A percentile compares a stretch with the other conserved stretches of the same genome.
These are phyloP conservation scores for Brachionichthys hirsutus DNA, from an alignment of 2,113 vertebrate genomes.

Conservation along the genomic window DNA sequence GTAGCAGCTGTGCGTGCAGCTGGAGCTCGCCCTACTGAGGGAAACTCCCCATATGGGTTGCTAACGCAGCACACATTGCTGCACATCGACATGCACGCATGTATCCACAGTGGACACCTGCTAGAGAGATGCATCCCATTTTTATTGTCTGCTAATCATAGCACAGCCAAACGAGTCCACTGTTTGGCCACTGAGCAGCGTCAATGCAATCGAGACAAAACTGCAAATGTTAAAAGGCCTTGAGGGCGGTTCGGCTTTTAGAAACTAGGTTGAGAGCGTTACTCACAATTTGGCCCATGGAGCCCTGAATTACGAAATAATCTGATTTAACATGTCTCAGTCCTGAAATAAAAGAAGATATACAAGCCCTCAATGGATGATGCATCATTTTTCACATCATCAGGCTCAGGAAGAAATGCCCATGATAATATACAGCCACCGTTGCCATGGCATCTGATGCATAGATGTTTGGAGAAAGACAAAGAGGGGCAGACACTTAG, in stretches of 20 bases:
- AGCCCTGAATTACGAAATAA: slow-evolving; percentile 41
- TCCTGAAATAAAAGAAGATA: neutral
- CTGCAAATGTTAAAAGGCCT: slow-evolving; percentile 31
- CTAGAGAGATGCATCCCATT: slow-evolving; percentile 7
- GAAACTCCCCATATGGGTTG: neutral
- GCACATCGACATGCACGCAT: neutral
- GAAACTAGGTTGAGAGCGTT: slow-evolving; percentile 53
- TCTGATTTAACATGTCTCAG: slow-evolving; percentile 31
- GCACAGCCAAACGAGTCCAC: slow-evolving; percentile 9
- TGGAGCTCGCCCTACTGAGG: neutral
- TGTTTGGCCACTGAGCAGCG: slow-evolving; percentile 26
- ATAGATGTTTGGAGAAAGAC: slow-evolving; percentile 40
- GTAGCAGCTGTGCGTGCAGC: neutral
- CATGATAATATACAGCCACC: slow-evolving; percentile 24
- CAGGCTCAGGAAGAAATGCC: slow-evolving; percentile 10
- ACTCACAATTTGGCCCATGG: slow-evolving; percentile 51
- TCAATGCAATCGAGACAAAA: slow-evolving; percentile 26
- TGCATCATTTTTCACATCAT: slow-evolving; percentile 15
- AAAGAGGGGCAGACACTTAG: slow-evolving; percentile 42
- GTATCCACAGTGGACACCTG: slow-evolving; percentile 2
- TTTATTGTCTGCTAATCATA: slow-evolving; percentile 27
- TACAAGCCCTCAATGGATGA: slow-evolving; percentile 8
- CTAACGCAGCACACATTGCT: neutral
- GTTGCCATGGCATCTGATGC: slow-evolving; percentile 33
- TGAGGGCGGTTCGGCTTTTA: slow-evolving; percentile 47